These are phyloP conservation scores for Saimiri boliviensis DNA, from an alignment of 2,113 vertebrate species.

Conservation along the genomic window DNA sequence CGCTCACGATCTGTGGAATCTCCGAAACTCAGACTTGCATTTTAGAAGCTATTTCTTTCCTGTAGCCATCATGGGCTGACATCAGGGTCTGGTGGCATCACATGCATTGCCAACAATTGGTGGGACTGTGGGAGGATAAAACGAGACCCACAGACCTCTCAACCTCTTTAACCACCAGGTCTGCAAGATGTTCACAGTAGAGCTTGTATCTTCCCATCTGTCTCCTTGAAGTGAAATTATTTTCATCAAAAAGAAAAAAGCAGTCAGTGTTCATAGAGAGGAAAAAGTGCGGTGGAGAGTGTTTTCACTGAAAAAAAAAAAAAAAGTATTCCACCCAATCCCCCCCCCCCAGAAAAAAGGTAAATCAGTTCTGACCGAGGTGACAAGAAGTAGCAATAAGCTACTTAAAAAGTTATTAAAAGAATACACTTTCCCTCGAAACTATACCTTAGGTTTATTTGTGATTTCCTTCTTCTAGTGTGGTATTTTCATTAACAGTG, in stretches of 20 bases:
- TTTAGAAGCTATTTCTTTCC: background rate
- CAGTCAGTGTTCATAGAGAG: background rate
- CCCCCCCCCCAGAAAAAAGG: background rate
- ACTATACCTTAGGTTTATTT: background rate
- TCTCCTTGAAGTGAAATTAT: constrained; percentile 38
- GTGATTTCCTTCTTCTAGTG: background rate
- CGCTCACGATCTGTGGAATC: background rate
- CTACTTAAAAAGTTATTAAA: background rate
- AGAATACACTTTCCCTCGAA: background rate
- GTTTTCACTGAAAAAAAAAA: background rate
- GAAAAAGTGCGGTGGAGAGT: background rate
- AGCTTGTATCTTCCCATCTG: constrained; percentile 29
- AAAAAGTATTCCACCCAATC: background rate
- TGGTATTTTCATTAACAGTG: background rate
- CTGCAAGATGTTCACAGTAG: background rate
- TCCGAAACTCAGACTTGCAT: background rate
- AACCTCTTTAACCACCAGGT: constrained; percentile 11
- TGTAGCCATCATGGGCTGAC: background rate
- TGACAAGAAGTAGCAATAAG: background rate
- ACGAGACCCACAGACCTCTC: constrained; percentile 29
- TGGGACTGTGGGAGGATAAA: background rate
- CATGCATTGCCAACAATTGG: background rate
- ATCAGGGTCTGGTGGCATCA: background rate
- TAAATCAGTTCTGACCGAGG: background rate
- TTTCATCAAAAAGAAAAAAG: background rate